Conservation (phyloP, 2,113 vertebrate species). For the Phodopus roborovskii region DNA sequence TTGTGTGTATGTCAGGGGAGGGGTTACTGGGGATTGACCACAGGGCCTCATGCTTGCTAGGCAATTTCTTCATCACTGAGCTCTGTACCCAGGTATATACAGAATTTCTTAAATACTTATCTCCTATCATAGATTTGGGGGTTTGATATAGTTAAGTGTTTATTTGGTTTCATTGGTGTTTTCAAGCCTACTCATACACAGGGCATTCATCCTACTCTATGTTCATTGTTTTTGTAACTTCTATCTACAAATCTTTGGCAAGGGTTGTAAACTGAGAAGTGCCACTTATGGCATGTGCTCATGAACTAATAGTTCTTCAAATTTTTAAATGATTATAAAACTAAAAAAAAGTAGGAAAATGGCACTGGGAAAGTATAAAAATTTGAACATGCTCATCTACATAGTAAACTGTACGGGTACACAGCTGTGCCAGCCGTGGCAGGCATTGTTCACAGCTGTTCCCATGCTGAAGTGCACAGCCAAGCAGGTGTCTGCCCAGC, state of each 20-base stretch:
- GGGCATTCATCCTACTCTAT: too few relatives aligned
- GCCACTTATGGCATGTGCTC: neutral
- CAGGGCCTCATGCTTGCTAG: neutral
- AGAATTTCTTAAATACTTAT: neutral
- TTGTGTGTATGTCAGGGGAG: neutral
- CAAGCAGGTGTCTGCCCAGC: neutral
- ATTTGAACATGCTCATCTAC: accelerated
- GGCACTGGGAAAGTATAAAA: accelerated
- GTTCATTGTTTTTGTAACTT: too few relatives aligned
- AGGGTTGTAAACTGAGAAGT: neutral
- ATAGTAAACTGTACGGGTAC: accelerated
- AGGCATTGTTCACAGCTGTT: neutral
- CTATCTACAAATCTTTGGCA: neutral
- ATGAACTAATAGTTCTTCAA: neutral
- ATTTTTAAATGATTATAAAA: neutral
- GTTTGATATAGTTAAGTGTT: neutral
- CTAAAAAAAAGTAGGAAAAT: too few relatives aligned
- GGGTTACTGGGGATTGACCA: neutral
- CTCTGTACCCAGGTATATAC: neutral
- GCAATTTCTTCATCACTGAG: neutral
- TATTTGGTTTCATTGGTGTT: neutral
- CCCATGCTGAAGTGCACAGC: neutral
- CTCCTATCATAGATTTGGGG: neutral
- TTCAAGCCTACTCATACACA: neutral
- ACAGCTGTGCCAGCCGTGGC: neutral